Evolutionary conservation across 2,113 vertebrate genomes (phyloP), one percentile per base, ranked within the genome.

Genomic region (Carettochelys insculpta): DNA sequence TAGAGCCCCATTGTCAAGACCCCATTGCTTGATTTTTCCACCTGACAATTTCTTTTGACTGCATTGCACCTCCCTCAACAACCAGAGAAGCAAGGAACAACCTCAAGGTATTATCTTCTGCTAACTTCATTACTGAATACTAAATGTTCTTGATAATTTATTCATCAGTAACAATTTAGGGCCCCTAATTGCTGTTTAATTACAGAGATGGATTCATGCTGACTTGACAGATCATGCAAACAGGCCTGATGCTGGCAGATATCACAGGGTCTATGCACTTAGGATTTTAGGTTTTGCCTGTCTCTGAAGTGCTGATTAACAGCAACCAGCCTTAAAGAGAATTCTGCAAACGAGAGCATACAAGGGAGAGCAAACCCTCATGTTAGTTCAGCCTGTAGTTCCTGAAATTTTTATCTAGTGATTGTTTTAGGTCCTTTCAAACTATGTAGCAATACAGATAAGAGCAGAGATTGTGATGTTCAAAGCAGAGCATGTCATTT

Each of bases 91-190:
- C 48, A 12, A 2, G 11, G 48, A 86, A 84, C 95, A 76, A 86
- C 81, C 81, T 86, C 91, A 94, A 93, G 87, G 77, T 48, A 79
- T 86, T 92, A 83, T 54, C 81, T 89, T 91, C 96, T 94, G 14
- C 94, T 91, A 91, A 80, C 94, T 93, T 89, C 93, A 84, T 85
- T 61, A 89, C 92, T 76, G 82, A 83, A 88, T n/a, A 53, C 87
- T 88, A 92, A 82, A 92, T 71, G 90, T 90, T 94, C 95, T 86
- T 90, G 79, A 96, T 91, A 89, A 95, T 85, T 90, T 79, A 90
- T 94, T 92, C 95, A 25, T 94, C 77, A 61, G 73, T 73, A 94
- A 94, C 29, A 86, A 92, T 96, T 92, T 24, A 6, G 47, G 79
- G 91, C 76, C 73, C 52, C 8, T 5, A 58, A 94, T 65, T 92